These are phyloP conservation scores for Drosophila hydei DNA, from an alignment of 1,140 invertebrate species.

Conservation along the genomic window DNA sequence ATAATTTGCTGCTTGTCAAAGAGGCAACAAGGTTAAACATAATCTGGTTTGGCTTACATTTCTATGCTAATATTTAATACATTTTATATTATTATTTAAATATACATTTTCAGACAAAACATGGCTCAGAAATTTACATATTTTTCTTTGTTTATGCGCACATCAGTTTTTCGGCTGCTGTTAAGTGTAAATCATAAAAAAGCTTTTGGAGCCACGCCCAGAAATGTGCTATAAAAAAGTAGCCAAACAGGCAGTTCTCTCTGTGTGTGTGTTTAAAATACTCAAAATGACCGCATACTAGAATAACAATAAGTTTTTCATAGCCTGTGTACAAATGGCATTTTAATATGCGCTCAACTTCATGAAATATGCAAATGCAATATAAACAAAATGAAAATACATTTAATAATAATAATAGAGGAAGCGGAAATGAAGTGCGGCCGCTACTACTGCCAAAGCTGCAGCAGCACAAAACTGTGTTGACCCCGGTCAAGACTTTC, in stretches of 20 bases:
- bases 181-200: constrained; percentile 22
- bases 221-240: constrained; percentile 27
- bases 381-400: constrained; percentile 22
- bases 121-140: neutral
- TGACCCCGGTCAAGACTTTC: neutral
- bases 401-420: constrained; percentile 1
- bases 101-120: neutral
- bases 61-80: neutral
- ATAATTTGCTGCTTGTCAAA: too few species aligned
- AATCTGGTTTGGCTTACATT: too few species aligned
- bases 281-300: constrained; percentile 36
- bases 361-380: constrained; percentile 46
- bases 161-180: constrained; percentile 10
- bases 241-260: constrained; percentile 6
- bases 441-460: neutral
- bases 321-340: constrained; percentile 29
- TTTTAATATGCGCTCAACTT: constrained; percentile 44
- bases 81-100: neutral
- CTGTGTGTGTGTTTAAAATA: constrained; percentile 5
- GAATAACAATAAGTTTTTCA: constrained; percentile 43
- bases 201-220: constrained; percentile 15
- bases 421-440: constrained; percentile 12
- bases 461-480: neutral
- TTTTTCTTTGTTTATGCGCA: constrained; percentile 6
- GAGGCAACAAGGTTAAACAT: too few species aligned